Percentiles rank a stretch among this genome's conserved stretches.
Evolutionary conservation across 2,888 invertebrate species (phyloP).

Genomic region (Agonopterix arenella): DNA sequence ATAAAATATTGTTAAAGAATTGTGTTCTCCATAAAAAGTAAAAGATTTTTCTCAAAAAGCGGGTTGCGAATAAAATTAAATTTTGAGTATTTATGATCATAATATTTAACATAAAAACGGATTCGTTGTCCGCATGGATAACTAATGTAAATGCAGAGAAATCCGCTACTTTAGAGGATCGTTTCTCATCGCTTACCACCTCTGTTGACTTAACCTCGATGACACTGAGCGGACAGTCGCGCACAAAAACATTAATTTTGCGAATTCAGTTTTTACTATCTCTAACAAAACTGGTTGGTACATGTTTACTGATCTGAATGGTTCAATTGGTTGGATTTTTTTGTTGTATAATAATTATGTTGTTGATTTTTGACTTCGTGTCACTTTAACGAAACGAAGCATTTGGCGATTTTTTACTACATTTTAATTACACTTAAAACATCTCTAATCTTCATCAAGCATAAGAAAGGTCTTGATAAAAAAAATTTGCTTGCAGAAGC

Average conservation of each 20-base stretch:
- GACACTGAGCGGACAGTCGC: constrained; percentile 31
- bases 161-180: constrained; percentile 61
- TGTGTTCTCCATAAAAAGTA: neutral
- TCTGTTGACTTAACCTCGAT: constrained; percentile 51
- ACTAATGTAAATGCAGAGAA: constrained; percentile 53
- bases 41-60: constrained; percentile 15
- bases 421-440: no score
- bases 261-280: neutral
- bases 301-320: no score
- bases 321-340: no score
- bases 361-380: no score
- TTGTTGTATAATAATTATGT: no score
- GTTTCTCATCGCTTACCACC: constrained; percentile 57
- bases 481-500: no score
- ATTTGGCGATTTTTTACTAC: no score
- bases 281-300: no score
- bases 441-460: no score
- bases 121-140: constrained; percentile 28
- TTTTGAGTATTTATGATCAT: constrained; percentile 31
- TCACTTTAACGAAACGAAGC: no score
- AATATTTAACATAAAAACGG: constrained; percentile 33
- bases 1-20: neutral
- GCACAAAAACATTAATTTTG: constrained; percentile 12
- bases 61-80: constrained; percentile 24
- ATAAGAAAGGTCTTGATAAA: no score